These are phyloP conservation scores for Lacerta agilis DNA, from an alignment of 2,797 vertebrate species.

Conservation along the genomic window DNA sequence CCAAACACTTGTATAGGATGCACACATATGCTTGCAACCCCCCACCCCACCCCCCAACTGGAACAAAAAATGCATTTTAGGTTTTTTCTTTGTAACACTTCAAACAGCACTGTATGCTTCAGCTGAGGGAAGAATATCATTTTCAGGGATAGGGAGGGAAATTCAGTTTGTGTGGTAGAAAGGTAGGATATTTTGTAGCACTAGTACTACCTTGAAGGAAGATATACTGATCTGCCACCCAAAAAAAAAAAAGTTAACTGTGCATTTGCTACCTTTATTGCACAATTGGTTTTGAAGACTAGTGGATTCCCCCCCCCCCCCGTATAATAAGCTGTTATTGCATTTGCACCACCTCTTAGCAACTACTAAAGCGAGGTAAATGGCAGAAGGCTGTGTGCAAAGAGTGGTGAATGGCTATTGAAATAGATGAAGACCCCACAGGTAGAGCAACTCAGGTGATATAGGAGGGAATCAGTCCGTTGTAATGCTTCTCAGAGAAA, in stretches of 20 bases:
- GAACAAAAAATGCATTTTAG: no score
- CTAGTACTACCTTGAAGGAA: background rate
- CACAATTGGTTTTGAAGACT: background rate
- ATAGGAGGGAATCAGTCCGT: background rate
- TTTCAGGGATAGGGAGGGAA: background rate
- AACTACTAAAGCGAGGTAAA: background rate
- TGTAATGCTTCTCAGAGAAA: constrained; percentile 14
- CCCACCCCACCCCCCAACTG: no score
- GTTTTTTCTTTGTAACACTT: background rate
- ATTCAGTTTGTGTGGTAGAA: background rate
- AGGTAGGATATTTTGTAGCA: background rate
- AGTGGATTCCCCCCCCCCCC: background rate
- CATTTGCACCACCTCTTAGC: background rate
- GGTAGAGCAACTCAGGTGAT: background rate
- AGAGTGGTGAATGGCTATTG: background rate
- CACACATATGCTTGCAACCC: no score
- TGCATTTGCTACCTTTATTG: constrained; percentile 15
- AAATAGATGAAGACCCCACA: background rate
- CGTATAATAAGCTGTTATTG: background rate
- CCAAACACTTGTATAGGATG: no score
- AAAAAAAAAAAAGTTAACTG: background rate
- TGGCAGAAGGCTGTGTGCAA: background rate
- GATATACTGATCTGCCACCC: background rate
- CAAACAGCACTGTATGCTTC: background rate
- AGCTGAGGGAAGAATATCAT: background rate